phyloP scores from a whole-genome alignment of 2,113 vertebrate species.

The Anoplopoma fimbria region DNA sequence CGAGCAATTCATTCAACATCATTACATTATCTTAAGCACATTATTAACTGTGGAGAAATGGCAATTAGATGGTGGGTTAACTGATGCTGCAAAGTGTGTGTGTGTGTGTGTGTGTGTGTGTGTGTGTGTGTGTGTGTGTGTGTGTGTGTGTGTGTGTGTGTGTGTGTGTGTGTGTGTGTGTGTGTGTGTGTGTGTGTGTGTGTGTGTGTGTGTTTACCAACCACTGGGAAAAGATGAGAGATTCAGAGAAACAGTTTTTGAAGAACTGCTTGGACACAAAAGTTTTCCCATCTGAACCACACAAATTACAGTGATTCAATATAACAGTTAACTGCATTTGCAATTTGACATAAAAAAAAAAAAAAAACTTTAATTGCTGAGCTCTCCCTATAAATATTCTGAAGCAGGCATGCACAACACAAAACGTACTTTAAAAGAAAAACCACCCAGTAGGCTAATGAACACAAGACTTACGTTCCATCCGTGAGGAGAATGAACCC shows the following conservation, averaged over 20 bases:
- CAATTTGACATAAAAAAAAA: slow-evolving; percentile 17
- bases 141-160: slow-evolving; percentile 39
- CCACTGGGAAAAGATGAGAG: slow-evolving; percentile 3
- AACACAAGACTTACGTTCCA: slow-evolving; percentile 62
- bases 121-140: slow-evolving; percentile 35
- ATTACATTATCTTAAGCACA: slow-evolving; percentile 79
- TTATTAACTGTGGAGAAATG: slow-evolving; percentile 74
- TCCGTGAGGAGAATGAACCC: slow-evolving; percentile 57
- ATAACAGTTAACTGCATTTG: slow-evolving; percentile 48
- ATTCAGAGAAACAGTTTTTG: slow-evolving; percentile 11
- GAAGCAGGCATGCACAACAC: slow-evolving; percentile 32
- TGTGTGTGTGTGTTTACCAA: slow-evolving; percentile 29
- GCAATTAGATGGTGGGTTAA: slow-evolving; percentile 69
- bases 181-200: slow-evolving; percentile 32
- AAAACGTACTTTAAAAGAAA: slow-evolving; percentile 28
- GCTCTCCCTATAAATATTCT: slow-evolving; percentile 32
- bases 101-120: slow-evolving; percentile 38
- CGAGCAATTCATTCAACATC: slow-evolving; percentile 74
- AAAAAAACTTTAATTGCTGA: slow-evolving; percentile 36
- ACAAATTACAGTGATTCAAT: slow-evolving; percentile 34
- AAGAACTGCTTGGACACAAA: slow-evolving; percentile 14
- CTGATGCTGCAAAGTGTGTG: slow-evolving; percentile 33
- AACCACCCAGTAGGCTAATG: slow-evolving; percentile 58
- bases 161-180: slow-evolving; percentile 40
- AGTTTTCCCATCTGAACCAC: slow-evolving; percentile 10